phyloP scores from a whole-genome alignment of 2,113 vertebrate genomes.

The Festucalex cinctus region DNA sequence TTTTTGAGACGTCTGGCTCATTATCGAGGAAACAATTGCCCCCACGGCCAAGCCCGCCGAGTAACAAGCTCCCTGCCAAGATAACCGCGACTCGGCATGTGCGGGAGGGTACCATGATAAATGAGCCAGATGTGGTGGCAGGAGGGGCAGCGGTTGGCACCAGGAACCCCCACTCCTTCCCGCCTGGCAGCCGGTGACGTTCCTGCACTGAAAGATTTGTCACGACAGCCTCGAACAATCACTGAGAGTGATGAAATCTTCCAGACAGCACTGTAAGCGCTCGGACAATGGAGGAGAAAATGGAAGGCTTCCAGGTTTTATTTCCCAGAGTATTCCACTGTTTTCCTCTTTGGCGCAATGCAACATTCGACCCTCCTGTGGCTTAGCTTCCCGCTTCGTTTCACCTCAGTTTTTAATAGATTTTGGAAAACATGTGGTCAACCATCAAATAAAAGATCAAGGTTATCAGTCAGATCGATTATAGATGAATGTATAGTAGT shows the following conservation, averaged over 20 bases:
- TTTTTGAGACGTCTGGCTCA: slow-evolving; percentile 56
- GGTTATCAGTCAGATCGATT: slow-evolving; percentile 28
- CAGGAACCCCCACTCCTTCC: neutral
- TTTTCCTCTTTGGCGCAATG: neutral
- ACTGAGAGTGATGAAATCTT: slow-evolving; percentile 39
- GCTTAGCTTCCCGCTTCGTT: neutral
- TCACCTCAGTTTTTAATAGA: neutral
- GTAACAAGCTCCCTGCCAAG: slow-evolving; percentile 57
- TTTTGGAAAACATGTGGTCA: slow-evolving; percentile 23
- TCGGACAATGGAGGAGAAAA: slow-evolving; percentile 3
- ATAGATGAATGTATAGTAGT: slow-evolving; percentile 1
- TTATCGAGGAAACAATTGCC: slow-evolving; percentile 58
- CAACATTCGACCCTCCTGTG: neutral
- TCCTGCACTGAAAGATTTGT: slow-evolving; percentile 21
- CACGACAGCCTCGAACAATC: slow-evolving; percentile 12
- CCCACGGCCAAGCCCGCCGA: slow-evolving; percentile 28
- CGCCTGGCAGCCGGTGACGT: slow-evolving; percentile 24
- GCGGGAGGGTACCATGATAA: slow-evolving; percentile 58
- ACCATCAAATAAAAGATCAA: slow-evolving; percentile 16
- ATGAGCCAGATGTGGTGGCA: slow-evolving; percentile 59
- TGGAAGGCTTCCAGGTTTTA: slow-evolving; percentile 1
- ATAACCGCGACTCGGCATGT: slow-evolving; percentile 43
- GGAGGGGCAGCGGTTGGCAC: slow-evolving; percentile 23
- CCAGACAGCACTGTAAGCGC: slow-evolving; percentile 18
- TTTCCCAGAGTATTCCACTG: neutral